Percentiles rank a stretch among this genome's conserved stretches.
These are phyloP conservation scores for Mormyrops attenuatus DNA, from an alignment of 2,797 vertebrate species.

Conservation along the genomic window DNA sequence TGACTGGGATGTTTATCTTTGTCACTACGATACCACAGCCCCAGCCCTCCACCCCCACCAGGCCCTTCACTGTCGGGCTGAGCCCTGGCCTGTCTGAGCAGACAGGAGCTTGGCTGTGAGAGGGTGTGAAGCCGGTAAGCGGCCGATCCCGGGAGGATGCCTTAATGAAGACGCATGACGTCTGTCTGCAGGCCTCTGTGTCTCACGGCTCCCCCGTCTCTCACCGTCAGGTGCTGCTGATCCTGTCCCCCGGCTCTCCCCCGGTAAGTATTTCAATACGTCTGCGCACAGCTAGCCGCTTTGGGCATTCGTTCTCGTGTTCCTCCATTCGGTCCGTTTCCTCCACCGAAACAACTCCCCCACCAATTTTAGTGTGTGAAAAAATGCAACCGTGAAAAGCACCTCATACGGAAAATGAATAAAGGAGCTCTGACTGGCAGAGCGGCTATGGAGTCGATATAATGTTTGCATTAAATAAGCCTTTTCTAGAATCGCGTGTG, in stretches of 20 bases:
- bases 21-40: background rate
- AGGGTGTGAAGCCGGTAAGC: background rate
- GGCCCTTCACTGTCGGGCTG: background rate
- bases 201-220: background rate
- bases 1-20: background rate
- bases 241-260: background rate
- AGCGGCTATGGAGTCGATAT: background rate
- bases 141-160: background rate
- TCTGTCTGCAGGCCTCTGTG: background rate
- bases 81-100: background rate
- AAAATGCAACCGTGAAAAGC: background rate
- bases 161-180: constrained; percentile 21
- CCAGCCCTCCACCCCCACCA: background rate
- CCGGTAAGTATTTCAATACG: constrained; percentile 15
- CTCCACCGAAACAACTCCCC: background rate
- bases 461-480: background rate
- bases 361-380: background rate
- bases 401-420: background rate
- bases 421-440: background rate
- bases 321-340: background rate
- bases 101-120: background rate
- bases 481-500: background rate
- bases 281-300: background rate
- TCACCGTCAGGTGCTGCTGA: background rate
- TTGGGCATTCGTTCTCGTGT: background rate